phyloP scores from a whole-genome alignment of 2,888 invertebrate genomes.

The Pristionchus exspectatus region DNA sequence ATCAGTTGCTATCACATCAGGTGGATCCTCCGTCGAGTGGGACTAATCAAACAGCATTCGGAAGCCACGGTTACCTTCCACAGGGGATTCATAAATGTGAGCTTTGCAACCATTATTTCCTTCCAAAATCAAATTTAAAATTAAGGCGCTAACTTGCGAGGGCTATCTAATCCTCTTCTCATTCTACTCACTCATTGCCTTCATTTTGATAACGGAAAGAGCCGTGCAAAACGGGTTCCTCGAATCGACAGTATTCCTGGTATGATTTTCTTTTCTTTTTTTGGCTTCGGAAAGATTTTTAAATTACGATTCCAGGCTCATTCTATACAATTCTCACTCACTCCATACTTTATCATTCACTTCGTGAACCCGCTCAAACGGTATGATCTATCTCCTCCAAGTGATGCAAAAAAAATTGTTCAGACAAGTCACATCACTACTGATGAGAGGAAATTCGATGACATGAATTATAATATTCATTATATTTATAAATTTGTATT shows the following conservation, averaged over 20 bases:
- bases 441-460: not conserved
- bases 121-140: not conserved
- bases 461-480: not conserved
- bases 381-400: not conserved
- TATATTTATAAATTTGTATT: no score
- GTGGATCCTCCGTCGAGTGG: not conserved
- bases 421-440: not conserved
- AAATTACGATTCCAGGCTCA: no score
- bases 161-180: slow-evolving; percentile 13
- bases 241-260: not conserved
- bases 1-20: no score
- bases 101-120: not conserved
- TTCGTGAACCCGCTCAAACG: not conserved
- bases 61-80: not conserved
- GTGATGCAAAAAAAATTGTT: not conserved
- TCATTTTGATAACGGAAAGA: not conserved
- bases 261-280: not conserved
- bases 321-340: not conserved
- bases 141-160: not conserved
- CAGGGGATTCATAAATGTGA: not conserved
- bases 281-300: no score
- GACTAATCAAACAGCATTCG: not conserved
- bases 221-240: not conserved
- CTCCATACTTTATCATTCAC: not conserved
- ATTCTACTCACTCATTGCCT: not conserved